These are phyloP conservation scores for Dendroctonus ponderosae DNA, from an alignment of 1,140 invertebrate species.

Conservation along the genomic window DNA sequence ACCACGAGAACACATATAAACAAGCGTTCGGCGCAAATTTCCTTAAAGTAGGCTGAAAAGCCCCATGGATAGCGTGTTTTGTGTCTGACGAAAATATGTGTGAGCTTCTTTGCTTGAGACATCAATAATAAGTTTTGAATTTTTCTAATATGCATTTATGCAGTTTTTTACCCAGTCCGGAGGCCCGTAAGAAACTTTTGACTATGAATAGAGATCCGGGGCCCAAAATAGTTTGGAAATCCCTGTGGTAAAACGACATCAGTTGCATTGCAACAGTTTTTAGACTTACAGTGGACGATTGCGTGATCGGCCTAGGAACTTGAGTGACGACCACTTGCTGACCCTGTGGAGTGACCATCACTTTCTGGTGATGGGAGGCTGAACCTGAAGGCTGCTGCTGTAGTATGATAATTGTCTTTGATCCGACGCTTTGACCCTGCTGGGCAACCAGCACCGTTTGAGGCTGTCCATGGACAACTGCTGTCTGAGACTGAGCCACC, in stretches of 20 bases:
- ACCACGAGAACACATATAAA: no score
- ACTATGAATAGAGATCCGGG: no score
- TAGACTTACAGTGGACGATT: constrained; percentile 51
- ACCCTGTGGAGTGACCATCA: constrained; percentile 65
- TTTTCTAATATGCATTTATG: no score
- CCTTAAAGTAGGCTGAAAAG: no score
- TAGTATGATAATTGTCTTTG: constrained; percentile 72
- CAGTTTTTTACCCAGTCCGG: no score
- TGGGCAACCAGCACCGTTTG: constrained; percentile 64
- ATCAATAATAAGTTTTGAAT: no score
- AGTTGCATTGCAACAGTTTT: neutral
- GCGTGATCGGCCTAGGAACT: constrained; percentile 56
- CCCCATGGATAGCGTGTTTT: no score
- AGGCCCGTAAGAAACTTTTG: no score
- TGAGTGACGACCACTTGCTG: constrained; percentile 64
- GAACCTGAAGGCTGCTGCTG: constrained; percentile 58
- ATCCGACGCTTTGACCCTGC: constrained; percentile 61
- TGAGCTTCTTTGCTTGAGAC: no score
- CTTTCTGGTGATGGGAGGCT: constrained; percentile 50
- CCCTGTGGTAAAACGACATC: neutral
- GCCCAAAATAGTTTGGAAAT: neutral
- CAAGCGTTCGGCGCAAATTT: no score
- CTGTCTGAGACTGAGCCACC: constrained; percentile 63
- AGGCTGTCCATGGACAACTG: constrained; percentile 60
- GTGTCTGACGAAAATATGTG: no score